phyloP scores from a whole-genome alignment of 1,140 invertebrate genomes.

The Zaprionus kolodkinae region DNA sequence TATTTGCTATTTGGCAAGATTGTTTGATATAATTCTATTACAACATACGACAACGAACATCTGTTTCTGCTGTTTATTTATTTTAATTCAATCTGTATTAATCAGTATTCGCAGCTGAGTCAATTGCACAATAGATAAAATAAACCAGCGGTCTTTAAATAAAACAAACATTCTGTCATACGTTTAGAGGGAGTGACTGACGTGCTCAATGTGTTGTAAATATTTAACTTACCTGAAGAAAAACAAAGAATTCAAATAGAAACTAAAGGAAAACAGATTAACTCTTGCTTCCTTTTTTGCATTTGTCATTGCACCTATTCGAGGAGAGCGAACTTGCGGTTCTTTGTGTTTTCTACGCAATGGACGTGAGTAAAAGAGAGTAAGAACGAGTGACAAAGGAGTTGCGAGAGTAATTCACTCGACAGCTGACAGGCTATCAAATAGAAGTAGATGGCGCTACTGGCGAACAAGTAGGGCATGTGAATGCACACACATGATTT shows the following conservation, averaged over 20 bases:
- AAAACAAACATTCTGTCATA: not conserved
- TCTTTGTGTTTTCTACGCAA: not conserved
- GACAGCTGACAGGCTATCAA: conserved; percentile 28
- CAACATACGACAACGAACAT: not conserved
- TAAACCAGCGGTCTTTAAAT: not conserved
- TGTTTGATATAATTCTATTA: not conserved
- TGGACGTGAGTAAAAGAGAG: not conserved
- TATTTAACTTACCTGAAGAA: not conserved
- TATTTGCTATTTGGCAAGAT: not conserved
- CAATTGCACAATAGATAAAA: not conserved
- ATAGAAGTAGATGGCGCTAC: conserved; percentile 46
- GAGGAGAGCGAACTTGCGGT: not conserved
- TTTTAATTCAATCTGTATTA: not conserved
- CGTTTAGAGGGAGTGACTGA: too few species aligned
- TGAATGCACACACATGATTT: conserved; percentile 25
- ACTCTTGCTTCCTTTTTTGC: not conserved
- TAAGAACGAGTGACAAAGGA: not conserved
- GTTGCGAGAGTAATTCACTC: conserved; percentile 34
- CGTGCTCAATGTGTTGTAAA: not conserved
- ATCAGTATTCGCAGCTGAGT: not conserved
- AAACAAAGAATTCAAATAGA: not conserved
- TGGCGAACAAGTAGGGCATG: conserved; percentile 35
- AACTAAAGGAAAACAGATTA: not conserved
- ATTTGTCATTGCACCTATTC: not conserved
- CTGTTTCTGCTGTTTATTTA: not conserved